Conservation (phyloP, 2,888 invertebrate species). For the Amphipoea oculea region DNA sequence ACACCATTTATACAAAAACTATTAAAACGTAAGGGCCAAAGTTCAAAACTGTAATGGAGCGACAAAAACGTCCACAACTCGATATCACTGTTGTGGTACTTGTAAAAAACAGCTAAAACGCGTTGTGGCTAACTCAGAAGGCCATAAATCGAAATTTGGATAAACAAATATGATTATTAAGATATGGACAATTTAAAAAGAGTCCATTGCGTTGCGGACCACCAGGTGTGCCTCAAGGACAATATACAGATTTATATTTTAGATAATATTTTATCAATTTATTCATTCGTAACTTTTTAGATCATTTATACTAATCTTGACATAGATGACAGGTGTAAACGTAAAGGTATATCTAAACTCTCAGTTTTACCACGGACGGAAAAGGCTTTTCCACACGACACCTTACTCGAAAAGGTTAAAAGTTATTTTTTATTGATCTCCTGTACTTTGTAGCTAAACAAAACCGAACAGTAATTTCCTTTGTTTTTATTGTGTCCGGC, state of each 20-base stretch:
- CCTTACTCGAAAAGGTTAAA: neutral
- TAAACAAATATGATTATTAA: neutral
- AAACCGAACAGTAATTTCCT: slow-evolving; percentile 11
- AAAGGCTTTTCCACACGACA: neutral
- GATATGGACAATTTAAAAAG: neutral
- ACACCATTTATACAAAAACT: slow-evolving; percentile 2
- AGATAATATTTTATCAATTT: slow-evolving; percentile 1
- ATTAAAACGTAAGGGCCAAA: slow-evolving; percentile 14
- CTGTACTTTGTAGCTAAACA: slow-evolving; percentile 10
- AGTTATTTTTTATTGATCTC: slow-evolving; percentile 16
- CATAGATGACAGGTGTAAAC: neutral
- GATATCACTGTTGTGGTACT: neutral
- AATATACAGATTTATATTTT: neutral
- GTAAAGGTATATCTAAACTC: neutral
- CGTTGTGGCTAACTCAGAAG: neutral
- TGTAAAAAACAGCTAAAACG: slow-evolving; percentile 7
- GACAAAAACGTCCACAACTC: slow-evolving; percentile 16
- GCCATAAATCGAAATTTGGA: neutral
- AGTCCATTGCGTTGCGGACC: neutral
- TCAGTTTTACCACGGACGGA: neutral
- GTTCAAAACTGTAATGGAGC: slow-evolving; percentile 10
- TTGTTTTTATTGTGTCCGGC: slow-evolving; percentile 27
- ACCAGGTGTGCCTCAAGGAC: neutral
- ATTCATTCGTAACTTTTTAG: neutral
- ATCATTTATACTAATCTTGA: slow-evolving; percentile 3